Base-by-base conservation (phyloP, 2,113 vertebrate genomes). In the Gopherus evgoodei region DNA sequence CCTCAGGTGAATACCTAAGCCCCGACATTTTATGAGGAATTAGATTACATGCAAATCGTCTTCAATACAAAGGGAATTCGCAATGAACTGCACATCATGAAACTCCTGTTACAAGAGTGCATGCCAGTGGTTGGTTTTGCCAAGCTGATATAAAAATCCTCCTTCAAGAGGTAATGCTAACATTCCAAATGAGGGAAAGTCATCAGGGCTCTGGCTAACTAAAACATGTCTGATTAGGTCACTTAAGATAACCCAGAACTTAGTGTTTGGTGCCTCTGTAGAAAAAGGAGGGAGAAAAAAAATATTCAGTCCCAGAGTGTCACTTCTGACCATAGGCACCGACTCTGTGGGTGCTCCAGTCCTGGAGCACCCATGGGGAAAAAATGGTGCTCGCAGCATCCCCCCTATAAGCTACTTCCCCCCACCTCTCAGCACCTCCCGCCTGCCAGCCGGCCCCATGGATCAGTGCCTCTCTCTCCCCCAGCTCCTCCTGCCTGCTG, bases 41-140 rank as follows among this genome's bases (percentile, higher is more conserved):
- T 91, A 81, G 81, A 49, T 56, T n/a, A 14, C 0, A 0, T 35
- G 76, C 29, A 5, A 0, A 0, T 42, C 0, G 0, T 79, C 38
- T 50, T 8, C 72, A 93, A 8, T n/a, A 62, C 44, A 5, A 82
- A 88, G 29, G 84, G 50, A 88, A 65, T 47, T 57, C 19, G 4
- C 2, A 29, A 14, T 16, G 56, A 82, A 2, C 50, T 76, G 42
- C 75, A 52, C 4, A 19, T 38, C 1, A 1, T 38, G 42, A 87
- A 83, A 11, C 90, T 57, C 88, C 76, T 10, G n/a, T 75, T 59
- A 25, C 4, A n/a, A 17, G 3, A 50, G 11, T 2, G 27, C 49
- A 44, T 88, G 87, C 69, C 88, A 44, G 11, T 54, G 17, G 56
- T 35, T 65, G 81, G 29, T 14, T 0, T 79, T 1, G 0, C 16